Conservation (phyloP, 2,888 invertebrate genomes). For the Agrochola litura region DNA sequence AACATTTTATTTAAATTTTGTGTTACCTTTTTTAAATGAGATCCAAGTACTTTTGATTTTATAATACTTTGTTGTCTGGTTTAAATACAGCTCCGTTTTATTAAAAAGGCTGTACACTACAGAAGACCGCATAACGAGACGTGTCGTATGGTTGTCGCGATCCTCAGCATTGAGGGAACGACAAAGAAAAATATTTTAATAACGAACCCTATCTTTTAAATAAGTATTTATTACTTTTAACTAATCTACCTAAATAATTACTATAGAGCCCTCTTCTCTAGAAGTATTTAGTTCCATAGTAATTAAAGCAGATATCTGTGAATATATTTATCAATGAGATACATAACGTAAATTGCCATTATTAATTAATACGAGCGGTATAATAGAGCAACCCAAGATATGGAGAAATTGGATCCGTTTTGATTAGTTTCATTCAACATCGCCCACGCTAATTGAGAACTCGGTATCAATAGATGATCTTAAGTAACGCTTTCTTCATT, state of each 20-base stretch:
- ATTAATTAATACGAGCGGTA: slow-evolving; percentile 23
- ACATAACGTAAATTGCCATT: slow-evolving; percentile 18
- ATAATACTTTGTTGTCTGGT: not conserved
- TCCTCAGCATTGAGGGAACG: not conserved
- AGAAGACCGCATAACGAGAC: not conserved
- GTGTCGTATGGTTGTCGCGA: not conserved
- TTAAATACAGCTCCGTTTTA: not conserved
- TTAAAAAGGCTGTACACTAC: not conserved
- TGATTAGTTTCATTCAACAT: slow-evolving; percentile 19
- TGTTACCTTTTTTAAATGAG: not conserved
- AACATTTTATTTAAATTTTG: not conserved
- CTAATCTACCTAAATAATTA: not conserved
- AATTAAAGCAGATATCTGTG: not conserved
- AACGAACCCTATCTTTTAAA: not conserved
- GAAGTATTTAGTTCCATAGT: not conserved
- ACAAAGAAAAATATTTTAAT: not conserved
- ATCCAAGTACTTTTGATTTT: not conserved
- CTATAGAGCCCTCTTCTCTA: too few species aligned
- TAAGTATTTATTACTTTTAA: not conserved
- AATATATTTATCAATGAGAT: not conserved
- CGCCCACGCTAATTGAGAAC: slow-evolving; percentile 16
- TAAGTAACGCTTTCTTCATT: slow-evolving; percentile 15
- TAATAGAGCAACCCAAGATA: slow-evolving; percentile 20
- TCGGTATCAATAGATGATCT: slow-evolving; percentile 23
- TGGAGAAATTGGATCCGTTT: slow-evolving; percentile 24